phyloP scores from a whole-genome alignment of 2,113 vertebrate species.

The Heterochromis multidens region DNA sequence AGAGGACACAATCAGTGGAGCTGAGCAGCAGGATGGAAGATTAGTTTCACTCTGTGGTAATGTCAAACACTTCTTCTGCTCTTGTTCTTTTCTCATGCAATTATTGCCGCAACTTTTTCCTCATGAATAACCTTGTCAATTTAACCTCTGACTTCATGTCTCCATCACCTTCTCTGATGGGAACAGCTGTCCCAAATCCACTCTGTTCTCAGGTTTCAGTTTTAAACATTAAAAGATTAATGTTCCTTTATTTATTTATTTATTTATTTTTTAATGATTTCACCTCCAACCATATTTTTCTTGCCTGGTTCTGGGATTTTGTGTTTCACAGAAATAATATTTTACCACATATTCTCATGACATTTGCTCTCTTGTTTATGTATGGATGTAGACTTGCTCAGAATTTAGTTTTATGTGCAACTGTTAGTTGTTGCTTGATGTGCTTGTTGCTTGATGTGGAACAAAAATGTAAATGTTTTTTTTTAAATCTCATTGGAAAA shows the following conservation, averaged over 20 bases:
- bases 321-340: neutral
- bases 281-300: neutral
- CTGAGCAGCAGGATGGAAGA: neutral
- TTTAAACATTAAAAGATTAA: neutral
- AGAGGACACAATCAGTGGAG: neutral
- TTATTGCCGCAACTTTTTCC: neutral
- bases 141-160: slow-evolving; percentile 18
- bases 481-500: too few species aligned
- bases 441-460: too few species aligned
- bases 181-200: neutral
- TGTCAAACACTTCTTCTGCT: slow-evolving; percentile 16
- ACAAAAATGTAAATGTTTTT: too few species aligned
- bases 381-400: too few species aligned
- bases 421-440: too few species aligned
- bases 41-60: slow-evolving; percentile 15
- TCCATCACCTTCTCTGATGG: neutral
- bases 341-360: neutral
- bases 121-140: neutral
- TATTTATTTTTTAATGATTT: neutral
- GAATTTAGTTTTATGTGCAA: too few species aligned
- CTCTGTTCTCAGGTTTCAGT: neutral
- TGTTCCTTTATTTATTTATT: neutral
- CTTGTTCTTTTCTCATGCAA: neutral
- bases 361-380: neutral
- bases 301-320: neutral